Evolutionary conservation across 2,113 vertebrate genomes (phyloP).

Genomic region (Heterochromis multidens): DNA sequence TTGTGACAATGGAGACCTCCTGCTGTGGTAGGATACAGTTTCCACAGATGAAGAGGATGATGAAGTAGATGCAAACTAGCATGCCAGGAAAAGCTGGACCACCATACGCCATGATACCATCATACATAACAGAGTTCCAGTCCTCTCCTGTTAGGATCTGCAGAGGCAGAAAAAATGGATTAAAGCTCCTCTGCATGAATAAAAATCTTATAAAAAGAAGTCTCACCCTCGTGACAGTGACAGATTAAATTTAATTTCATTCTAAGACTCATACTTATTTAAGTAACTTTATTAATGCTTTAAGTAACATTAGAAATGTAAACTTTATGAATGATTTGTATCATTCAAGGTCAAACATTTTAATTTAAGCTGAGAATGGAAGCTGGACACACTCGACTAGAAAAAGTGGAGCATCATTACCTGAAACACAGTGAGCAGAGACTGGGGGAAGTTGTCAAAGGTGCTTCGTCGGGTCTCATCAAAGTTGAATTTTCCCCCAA

Average conservation of each 20-base stretch:
- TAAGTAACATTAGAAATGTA: background rate
- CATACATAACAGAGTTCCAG: conserved; percentile 99
- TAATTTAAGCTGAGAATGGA: background rate
- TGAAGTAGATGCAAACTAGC: conserved; percentile 99
- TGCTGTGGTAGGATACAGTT: conserved; percentile 90
- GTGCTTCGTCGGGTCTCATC: conserved; percentile 95
- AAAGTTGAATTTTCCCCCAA: conserved; percentile 99
- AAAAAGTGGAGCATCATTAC: conserved; percentile 54
- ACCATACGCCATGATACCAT: conserved; percentile 98
- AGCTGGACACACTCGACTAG: background rate
- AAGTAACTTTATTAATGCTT: background rate
- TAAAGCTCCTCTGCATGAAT: background rate
- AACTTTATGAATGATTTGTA: background rate
- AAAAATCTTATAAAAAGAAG: background rate
- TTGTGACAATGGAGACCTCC: background rate
- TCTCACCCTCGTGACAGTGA: accelerated
- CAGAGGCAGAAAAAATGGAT: background rate
- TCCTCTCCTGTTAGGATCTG: conserved; percentile 99
- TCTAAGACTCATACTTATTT: background rate
- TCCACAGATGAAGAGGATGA: conserved; percentile 99
- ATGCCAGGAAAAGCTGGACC: conserved; percentile 99
- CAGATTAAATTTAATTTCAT: background rate
- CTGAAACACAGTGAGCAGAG: conserved; percentile 98
- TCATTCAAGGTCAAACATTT: background rate
- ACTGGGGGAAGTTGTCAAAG: conserved; percentile 98